Evolutionary conservation across 2,888 invertebrate genomes (phyloP).

Genomic region (Campoplex nolae): DNA sequence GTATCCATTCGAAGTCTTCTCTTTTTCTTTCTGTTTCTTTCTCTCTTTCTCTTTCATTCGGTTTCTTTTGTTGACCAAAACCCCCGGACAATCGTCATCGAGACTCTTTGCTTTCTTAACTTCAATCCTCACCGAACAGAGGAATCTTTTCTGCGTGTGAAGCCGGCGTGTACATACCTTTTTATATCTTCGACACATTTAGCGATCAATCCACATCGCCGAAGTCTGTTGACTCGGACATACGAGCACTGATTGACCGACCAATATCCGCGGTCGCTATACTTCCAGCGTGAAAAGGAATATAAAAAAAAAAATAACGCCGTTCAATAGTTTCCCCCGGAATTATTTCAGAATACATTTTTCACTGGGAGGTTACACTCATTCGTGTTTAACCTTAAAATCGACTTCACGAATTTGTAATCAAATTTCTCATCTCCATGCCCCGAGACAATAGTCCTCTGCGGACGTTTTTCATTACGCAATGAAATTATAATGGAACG

Average conservation of each 20-base stretch:
- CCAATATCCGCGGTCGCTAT: slow-evolving; percentile 29
- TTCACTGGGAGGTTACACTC: slow-evolving; percentile 19
- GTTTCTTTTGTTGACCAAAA: slow-evolving; percentile 31
- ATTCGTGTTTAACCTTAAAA: slow-evolving; percentile 41
- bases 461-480: background rate
- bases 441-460: background rate
- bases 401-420: background rate
- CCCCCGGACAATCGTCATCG: slow-evolving; percentile 73
- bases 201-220: slow-evolving; percentile 42
- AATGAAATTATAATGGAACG: background rate
- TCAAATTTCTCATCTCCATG: background rate
- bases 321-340: background rate
- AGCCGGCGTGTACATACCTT: slow-evolving; percentile 70
- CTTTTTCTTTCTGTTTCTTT: background rate
- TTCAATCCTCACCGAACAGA: slow-evolving; percentile 72
- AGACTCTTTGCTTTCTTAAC: slow-evolving; percentile 67
- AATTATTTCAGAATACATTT: background rate
- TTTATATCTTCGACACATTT: slow-evolving; percentile 44
- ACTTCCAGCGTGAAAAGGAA: slow-evolving; percentile 24
- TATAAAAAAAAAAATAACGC: slow-evolving; percentile 2
- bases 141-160: slow-evolving; percentile 41
- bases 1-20: slow-evolving; percentile 31
- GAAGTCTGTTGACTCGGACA: slow-evolving; percentile 48
- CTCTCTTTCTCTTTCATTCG: slow-evolving; percentile 33
- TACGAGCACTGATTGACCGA: slow-evolving; percentile 64